Evolutionary conservation across 2,888 invertebrate genomes (phyloP).

Genomic region (Ormyrus pomaceus): DNA sequence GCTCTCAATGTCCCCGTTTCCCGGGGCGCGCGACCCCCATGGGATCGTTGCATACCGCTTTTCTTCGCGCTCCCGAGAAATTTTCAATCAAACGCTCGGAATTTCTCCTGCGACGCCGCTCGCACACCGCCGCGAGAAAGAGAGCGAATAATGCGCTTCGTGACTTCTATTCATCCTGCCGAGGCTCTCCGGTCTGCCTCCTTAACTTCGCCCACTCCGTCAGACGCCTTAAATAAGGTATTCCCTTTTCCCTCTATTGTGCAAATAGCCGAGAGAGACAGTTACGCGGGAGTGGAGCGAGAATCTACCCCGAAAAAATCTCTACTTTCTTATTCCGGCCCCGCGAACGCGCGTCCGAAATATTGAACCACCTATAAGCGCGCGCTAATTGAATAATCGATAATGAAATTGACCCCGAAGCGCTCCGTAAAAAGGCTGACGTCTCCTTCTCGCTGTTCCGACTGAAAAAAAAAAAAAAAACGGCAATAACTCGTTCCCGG

Average conservation of each 20-base stretch:
- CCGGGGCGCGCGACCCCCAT: conserved; percentile 1
- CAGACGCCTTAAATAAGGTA: neutral
- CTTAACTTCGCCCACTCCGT: neutral
- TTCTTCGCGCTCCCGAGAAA: conserved; percentile 71
- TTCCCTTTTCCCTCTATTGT: no score
- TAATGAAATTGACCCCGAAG: no score
- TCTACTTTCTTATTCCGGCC: neutral
- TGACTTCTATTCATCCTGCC: conserved; percentile 34
- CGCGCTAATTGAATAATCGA: no score
- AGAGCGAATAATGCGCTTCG: conserved; percentile 70
- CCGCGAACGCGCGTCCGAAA: no score
- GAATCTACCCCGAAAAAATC: neutral
- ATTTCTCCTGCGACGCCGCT: conserved; percentile 66
- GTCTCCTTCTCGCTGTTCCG: neutral
- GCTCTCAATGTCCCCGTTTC: conserved; percentile 2
- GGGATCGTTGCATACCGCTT: conserved; percentile 64
- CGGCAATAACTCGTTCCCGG: neutral
- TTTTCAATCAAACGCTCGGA: conserved; percentile 75
- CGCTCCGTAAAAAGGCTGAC: no score
- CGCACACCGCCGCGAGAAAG: conserved; percentile 62
- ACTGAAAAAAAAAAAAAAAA: neutral
- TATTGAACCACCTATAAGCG: no score
- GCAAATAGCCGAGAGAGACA: no score
- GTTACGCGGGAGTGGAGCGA: neutral
- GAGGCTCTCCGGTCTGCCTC: conserved; percentile 4